Percentiles rank a stretch among this genome's conserved stretches.
phyloP scores from a whole-genome alignment of 1,140 invertebrate species.

The Callitettix versicolor region DNA sequence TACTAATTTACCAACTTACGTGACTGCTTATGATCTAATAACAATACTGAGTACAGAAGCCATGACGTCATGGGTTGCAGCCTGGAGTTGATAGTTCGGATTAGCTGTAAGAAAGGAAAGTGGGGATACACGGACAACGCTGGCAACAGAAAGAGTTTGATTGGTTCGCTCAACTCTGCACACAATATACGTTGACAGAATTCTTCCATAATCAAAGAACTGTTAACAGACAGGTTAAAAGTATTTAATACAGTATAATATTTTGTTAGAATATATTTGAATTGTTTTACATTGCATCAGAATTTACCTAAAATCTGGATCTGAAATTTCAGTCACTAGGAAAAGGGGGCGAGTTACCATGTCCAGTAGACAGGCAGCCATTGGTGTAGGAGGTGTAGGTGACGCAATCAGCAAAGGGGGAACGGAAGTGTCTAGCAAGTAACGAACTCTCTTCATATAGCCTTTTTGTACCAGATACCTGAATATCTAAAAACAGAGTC shows the following conservation, averaged over 20 bases:
- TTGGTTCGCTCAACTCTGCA: constrained; percentile 40
- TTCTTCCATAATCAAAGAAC: constrained; percentile 35
- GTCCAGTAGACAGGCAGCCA: constrained; percentile 61
- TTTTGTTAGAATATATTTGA: too few species aligned
- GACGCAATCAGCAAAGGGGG: constrained; percentile 58
- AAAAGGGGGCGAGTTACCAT: constrained; percentile 63
- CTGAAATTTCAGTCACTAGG: constrained; percentile 29
- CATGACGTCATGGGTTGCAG: constrained; percentile 7
- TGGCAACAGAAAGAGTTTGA: constrained; percentile 44
- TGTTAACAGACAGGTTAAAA: constrained; percentile 29
- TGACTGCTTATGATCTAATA: constrained; percentile 22
- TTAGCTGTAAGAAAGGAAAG: constrained; percentile 41
- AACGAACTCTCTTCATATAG: constrained; percentile 63
- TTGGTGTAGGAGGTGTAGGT: constrained; percentile 56
- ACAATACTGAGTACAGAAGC: constrained; percentile 27
- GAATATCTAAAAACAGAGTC: constrained; percentile 28
- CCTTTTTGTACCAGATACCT: constrained; percentile 31
- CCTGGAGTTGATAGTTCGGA: constrained; percentile 14
- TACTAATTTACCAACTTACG: constrained; percentile 10
- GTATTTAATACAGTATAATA: too few species aligned
- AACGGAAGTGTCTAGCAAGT: constrained; percentile 57
- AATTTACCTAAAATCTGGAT: constrained; percentile 19
- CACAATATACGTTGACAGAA: constrained; percentile 42
- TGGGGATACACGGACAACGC: constrained; percentile 35
- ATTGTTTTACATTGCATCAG: not conserved